Percentiles rank a stretch among this genome's conserved stretches.
Evolutionary conservation across 2,888 invertebrate genomes (phyloP).

Genomic region (Dryobotodes eremita): DNA sequence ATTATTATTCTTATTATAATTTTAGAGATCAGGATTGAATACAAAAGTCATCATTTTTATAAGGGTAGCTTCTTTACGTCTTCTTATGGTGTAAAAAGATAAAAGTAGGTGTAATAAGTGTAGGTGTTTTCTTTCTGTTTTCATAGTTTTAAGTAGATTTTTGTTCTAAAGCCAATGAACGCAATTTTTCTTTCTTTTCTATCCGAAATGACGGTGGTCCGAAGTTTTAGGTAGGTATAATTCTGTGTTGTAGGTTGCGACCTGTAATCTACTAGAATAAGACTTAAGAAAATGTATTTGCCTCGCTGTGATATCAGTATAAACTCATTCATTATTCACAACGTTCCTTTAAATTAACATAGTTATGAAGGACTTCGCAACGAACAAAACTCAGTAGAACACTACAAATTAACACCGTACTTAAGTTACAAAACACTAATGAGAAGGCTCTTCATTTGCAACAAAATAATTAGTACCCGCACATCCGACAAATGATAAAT

Average conservation of each 20-base stretch:
- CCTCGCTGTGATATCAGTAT: background rate
- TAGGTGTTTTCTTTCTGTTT: background rate
- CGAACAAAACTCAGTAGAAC: constrained; percentile 4
- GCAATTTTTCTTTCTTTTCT: too few relatives aligned
- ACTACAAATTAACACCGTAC: constrained; percentile 2
- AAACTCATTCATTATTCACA: constrained; percentile 9
- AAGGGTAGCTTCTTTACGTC: background rate
- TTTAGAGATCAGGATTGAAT: constrained; percentile 32
- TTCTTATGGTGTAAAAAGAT: background rate
- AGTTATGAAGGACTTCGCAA: background rate
- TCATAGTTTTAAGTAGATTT: too few relatives aligned
- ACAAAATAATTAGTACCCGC: constrained; percentile 31
- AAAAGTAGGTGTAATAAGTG: too few relatives aligned
- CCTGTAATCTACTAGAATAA: background rate
- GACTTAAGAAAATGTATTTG: background rate
- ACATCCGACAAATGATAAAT: background rate
- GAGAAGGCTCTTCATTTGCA: constrained; percentile 21
- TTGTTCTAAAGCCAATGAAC: too few relatives aligned
- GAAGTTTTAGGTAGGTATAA: too few relatives aligned
- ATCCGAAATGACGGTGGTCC: too few relatives aligned
- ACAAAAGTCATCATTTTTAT: constrained; percentile 6
- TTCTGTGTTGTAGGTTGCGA: too few relatives aligned
- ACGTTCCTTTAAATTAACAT: background rate
- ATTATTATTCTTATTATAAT: too few relatives aligned
- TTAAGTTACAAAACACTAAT: constrained; percentile 33